These are phyloP conservation scores for Xestia sexstrigata DNA, from an alignment of 2,888 invertebrate species.

Conservation along the genomic window DNA sequence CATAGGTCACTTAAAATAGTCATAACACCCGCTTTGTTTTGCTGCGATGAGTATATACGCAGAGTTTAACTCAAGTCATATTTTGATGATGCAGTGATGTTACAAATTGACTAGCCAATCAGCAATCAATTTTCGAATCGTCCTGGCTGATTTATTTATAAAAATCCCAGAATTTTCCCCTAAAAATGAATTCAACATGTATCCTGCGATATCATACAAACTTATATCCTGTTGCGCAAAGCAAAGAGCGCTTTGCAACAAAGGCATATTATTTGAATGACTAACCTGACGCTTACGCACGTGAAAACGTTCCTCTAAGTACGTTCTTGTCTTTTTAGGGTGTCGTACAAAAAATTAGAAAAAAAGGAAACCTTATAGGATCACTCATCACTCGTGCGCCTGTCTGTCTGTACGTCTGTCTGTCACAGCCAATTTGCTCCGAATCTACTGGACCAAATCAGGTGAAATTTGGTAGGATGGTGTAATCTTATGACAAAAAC, in stretches of 20 bases:
- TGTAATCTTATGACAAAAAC: no score
- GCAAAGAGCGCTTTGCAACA: slow-evolving; percentile 44
- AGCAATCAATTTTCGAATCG: background rate
- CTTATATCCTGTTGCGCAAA: slow-evolving; percentile 43
- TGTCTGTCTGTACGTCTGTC: no score
- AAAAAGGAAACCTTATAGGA: no score
- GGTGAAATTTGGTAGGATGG: no score
- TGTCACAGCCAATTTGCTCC: no score
- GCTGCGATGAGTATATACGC: background rate
- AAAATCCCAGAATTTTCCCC: background rate
- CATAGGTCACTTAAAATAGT: background rate
- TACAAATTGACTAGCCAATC: background rate
- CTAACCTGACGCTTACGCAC: slow-evolving; percentile 54
- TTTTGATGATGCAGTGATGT: background rate
- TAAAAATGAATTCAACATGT: background rate
- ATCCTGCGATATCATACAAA: slow-evolving; percentile 3
- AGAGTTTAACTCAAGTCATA: background rate
- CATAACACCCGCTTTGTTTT: background rate
- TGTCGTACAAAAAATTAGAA: no score
- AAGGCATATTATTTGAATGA: slow-evolving; percentile 61
- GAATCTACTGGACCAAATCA: no score
- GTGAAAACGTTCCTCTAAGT: slow-evolving; percentile 16
- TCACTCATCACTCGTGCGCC: no score
- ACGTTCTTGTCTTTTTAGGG: slow-evolving; percentile 28
- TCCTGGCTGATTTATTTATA: background rate